These are phyloP conservation scores for Triops longicaudatus DNA, from an alignment of 1,140 invertebrate genomes.

Conservation along the genomic window DNA sequence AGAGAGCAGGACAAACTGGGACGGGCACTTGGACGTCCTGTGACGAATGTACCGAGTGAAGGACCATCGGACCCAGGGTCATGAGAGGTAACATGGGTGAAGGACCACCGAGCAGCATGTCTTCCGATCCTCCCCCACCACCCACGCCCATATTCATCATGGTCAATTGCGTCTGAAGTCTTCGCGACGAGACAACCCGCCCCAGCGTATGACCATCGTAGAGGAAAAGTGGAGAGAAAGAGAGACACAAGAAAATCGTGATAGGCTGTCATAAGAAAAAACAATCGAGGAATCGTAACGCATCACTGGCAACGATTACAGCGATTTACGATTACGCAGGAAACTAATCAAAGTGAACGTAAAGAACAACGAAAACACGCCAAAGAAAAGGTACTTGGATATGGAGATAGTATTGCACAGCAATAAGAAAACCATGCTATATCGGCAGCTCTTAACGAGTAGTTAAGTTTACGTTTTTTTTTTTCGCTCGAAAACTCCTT, in stretches of 20 bases:
- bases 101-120: not conserved
- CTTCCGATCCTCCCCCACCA: not conserved
- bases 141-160: conserved; percentile 14
- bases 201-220: conserved; percentile 83
- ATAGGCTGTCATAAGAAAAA: not conserved
- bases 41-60: conserved; percentile 14
- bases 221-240: conserved; percentile 62
- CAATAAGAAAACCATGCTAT: not conserved
- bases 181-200: conserved; percentile 64
- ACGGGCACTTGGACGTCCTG: conserved; percentile 10
- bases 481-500: not conserved
- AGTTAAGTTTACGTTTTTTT: not conserved
- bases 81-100: not conserved
- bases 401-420: not conserved
- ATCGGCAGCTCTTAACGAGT: not conserved
- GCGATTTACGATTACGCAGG: not conserved
- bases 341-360: not conserved
- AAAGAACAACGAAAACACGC: not conserved
- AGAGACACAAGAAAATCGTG: not conserved
- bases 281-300: not conserved
- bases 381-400: not conserved
- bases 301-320: not conserved
- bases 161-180: conserved; percentile 14
- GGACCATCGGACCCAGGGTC: conserved; percentile 7
- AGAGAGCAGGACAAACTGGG: conserved; percentile 56